Conservation (phyloP, 2,113 vertebrate genomes). For the Galeopterus variegatus region DNA sequence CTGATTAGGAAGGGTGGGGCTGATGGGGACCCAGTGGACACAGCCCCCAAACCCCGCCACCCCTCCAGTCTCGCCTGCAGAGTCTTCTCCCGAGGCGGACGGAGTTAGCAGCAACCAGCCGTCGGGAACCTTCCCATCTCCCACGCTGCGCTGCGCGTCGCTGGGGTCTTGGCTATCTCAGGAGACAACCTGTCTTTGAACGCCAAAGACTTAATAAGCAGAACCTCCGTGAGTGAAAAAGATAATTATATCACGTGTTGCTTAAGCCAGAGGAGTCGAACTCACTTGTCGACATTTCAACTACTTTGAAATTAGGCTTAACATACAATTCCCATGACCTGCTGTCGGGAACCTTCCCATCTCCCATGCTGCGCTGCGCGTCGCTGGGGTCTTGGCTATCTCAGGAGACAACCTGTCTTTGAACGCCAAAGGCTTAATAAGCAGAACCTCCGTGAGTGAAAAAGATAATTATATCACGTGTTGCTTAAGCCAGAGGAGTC, state of each 20-base stretch:
- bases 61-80: background rate
- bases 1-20: too few relatives aligned
- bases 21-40: background rate
- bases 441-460: background rate
- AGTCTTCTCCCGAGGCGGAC: too few relatives aligned
- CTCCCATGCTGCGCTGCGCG: background rate
- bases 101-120: background rate
- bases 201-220: background rate
- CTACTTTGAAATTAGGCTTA: background rate
- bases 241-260: background rate
- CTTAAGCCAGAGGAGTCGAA: background rate
- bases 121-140: background rate
- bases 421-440: background rate
- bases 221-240: background rate
- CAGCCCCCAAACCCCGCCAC: background rate
- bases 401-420: background rate
- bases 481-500: background rate
- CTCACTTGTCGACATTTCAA: background rate
- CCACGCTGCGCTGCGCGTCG: background rate
- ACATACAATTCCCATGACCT: background rate
- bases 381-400: background rate
- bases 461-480: background rate
- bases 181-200: background rate
- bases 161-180: background rate
- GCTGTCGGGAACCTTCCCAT: background rate